Base-by-base conservation (phyloP, 1,140 invertebrate genomes). In the Archegozetes longisetosus region DNA sequence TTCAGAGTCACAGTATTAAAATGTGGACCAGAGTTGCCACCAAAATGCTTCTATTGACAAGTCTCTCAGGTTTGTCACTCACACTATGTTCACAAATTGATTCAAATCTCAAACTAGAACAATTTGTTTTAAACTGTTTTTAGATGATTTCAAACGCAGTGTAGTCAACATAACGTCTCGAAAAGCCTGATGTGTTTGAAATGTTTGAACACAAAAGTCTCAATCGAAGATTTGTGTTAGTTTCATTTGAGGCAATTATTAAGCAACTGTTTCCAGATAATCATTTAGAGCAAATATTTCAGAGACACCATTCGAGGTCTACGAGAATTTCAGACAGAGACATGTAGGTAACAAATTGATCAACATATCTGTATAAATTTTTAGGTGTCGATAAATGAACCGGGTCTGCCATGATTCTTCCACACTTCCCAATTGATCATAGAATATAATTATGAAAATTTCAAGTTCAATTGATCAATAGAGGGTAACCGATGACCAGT, bases 111-210 rank as follows among this genome's bases (percentile, higher is more conserved):
- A 47, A 25, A 22, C 23, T 65, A 22, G 14, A 14, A 47, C 48
- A 56, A 46, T 62, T 56, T 61, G 61, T 55, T 57, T 52, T 62
- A 20, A 65, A 68, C 62, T 29, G 64, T 81, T 69, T 3, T 68
- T 78, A 79, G 89, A 94, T 75, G 88, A 96, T 72, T 72, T 96
- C 54, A 84, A 87, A 68, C 86, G 88, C 70, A 83, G 95, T 64
- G 84, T 95, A 62, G 91, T 91, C 1, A 86, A 83, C 63, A 87
- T 93, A 67, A 90, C 89, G 4, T 87, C 88, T 6, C 74, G 86
- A 27, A 78, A 82, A 58, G 91, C 91, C n/a, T 74, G 94, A 83
- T 29, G 81, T 93, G 2, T 94, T 92, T 69, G 84, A 90, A 67
- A 76, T 93, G 64, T 74, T 92, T 66, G 90, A 95, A 76, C 79